Conservation (phyloP, 2,888 invertebrate species). For the Cephus sareptanus region DNA sequence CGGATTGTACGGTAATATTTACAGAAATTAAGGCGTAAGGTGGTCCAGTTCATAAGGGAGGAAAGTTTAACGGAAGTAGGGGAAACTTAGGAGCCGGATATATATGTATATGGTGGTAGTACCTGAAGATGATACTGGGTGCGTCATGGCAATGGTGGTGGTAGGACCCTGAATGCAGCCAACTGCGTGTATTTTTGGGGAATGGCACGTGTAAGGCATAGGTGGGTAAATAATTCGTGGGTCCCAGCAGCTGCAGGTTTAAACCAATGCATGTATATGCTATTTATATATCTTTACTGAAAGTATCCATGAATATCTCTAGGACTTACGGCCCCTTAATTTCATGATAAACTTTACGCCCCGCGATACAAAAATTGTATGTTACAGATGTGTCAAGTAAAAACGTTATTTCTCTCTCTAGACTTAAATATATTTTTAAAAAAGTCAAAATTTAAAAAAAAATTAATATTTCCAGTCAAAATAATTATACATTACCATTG, state of each 20-base stretch:
- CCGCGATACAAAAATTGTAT: neutral
- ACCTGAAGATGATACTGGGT: neutral
- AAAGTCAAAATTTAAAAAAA: too few species aligned
- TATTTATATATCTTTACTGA: constrained; percentile 44
- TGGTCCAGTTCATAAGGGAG: neutral
- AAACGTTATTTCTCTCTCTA: neutral
- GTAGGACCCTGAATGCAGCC: constrained; percentile 33
- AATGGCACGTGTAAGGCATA: constrained; percentile 36
- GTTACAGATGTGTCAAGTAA: neutral
- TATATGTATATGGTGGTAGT: neutral
- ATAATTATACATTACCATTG: neutral
- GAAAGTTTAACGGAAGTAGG: neutral
- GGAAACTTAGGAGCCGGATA: neutral
- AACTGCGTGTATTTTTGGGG: constrained; percentile 46
- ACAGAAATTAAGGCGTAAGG: neutral
- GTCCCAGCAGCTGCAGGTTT: constrained; percentile 27
- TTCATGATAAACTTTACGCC: neutral
- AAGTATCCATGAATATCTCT: constrained; percentile 23
- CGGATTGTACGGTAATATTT: neutral
- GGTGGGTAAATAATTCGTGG: constrained; percentile 46
- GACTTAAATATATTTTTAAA: neutral
- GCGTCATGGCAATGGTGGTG: neutral
- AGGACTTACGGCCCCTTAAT: constrained; percentile 19
- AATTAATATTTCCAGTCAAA: too few species aligned
- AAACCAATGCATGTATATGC: constrained; percentile 21